Conservation (phyloP, 1,140 invertebrate species). For the Geopemphigus sp. region DNA sequence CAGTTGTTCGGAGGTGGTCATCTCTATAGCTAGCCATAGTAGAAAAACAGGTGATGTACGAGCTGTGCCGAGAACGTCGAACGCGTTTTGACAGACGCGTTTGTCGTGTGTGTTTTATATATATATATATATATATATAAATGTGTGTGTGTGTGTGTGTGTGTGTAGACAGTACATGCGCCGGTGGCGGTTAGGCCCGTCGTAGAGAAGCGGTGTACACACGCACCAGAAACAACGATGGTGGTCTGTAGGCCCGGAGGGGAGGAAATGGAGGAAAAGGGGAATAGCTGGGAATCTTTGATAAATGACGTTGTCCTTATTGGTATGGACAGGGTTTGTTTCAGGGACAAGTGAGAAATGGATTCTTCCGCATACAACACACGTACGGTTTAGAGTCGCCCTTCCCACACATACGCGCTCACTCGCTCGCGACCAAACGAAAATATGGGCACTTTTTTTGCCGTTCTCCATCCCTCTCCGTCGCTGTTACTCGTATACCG, state of each 20-base stretch:
- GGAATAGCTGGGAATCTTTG: conserved; percentile 42
- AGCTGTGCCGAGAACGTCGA: conserved; percentile 29
- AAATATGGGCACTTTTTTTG: conserved; percentile 44
- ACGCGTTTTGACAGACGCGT: conserved; percentile 36
- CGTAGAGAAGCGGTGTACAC: no score
- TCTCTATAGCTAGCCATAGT: no score
- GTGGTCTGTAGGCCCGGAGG: background rate
- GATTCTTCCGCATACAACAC: conserved; percentile 48
- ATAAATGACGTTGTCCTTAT: conserved; percentile 49
- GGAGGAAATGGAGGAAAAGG: background rate
- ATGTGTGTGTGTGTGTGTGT: no score
- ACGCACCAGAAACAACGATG: background rate
- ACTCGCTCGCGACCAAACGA: background rate
- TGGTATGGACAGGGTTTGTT: conserved; percentile 50
- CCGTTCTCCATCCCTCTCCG: background rate
- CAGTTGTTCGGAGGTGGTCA: no score
- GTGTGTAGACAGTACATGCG: background rate
- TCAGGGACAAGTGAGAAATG: conserved; percentile 50
- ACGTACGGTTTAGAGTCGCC: conserved; percentile 39
- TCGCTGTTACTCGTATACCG: background rate
- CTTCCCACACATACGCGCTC: background rate
- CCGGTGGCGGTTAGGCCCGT: background rate
- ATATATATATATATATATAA: no score
- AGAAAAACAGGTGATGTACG: conserved; percentile 30
- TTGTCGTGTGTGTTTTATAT: no score